Evolutionary conservation across 1,140 invertebrate species (phyloP), one percentile per base, ranked within the genome.

Genomic region (Linepithema humile): DNA sequence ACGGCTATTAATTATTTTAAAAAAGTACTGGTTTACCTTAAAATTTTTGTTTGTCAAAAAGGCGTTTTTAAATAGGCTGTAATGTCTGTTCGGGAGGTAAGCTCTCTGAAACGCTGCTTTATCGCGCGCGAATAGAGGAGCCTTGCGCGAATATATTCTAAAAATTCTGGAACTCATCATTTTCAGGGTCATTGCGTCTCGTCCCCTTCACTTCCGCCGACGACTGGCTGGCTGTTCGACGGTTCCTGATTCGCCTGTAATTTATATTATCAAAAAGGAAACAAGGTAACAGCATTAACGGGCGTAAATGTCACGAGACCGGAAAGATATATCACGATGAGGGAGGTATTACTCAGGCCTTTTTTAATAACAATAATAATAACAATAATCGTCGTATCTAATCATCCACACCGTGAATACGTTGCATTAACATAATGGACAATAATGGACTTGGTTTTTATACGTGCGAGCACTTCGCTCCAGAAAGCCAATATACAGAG

Each of bases 141-240:
- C 23, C 3, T 3, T 7, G 6, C 23, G 60, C 26, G 3, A n/a
- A n/a, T n/a, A n/a, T 80, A 80, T 43, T 69, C 23, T 55, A 70
- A 70, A 80, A 80, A 80, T 80, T 53, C 62, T 80, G 45, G 38
- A 55, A 29, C 35, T 78, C 35, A 53, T 80, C 26, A 40, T 57
- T 80, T 55, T 80, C 75, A 80, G n/a, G 75, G 75, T 35, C 48
- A 50, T 26, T 59, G 3, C 45, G 35, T 78, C 20, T 69, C 38
- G 35, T 26, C 48, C 50, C 48, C 64, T 80, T 55, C 64, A 55
- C 64, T 80, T 80, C 62, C 48, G 62, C 55, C 62, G 38, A 55
- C 35, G 48, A 69, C 64, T 70, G 15, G 45, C 0, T 23, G n/a
- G 2, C 12, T 40, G 38, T 15, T 67, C 29, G 48, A 69, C 38